Evolutionary conservation across 35 echinoderm and acorn worm species (phyloP).

Genomic region (Diadema setosum): DNA sequence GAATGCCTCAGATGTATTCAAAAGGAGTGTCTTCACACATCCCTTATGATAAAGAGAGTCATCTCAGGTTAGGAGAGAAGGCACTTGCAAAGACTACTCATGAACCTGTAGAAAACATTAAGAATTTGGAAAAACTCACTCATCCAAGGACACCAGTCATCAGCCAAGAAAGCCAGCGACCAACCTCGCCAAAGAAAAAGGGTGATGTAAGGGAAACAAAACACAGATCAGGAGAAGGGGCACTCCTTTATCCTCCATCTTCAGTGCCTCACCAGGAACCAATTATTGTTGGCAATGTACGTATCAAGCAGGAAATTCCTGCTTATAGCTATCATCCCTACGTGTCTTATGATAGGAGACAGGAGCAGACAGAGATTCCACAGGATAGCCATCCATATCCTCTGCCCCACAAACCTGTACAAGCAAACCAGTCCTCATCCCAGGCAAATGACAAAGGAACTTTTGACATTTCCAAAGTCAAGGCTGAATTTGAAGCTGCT

Average conservation of each 20-base stretch:
- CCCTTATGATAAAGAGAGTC: not conserved
- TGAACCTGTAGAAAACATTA: not conserved
- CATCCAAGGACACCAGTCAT: not conserved
- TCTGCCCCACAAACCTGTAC: not conserved
- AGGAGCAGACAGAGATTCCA: not conserved
- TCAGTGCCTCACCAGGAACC: not conserved
- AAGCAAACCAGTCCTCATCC: not conserved
- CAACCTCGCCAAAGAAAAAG: not conserved
- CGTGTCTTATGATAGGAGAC: not conserved
- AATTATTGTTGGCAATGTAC: not conserved
- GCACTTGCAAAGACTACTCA: not conserved
- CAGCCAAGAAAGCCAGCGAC: not conserved
- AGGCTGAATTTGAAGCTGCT: constrained; percentile 18
- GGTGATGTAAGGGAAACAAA: not conserved
- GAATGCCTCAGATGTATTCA: constrained; percentile 6
- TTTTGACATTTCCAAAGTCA: constrained; percentile 5
- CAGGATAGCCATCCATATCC: not conserved
- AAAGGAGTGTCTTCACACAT: not conserved
- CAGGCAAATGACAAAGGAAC: not conserved
- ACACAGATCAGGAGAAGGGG: not conserved
- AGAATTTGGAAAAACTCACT: not conserved
- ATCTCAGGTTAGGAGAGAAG: not conserved
- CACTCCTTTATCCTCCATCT: not conserved
- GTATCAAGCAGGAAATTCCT: not conserved
- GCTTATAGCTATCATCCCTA: not conserved